phyloP scores from a whole-genome alignment of 2,113 vertebrate genomes.

The Benitochromis conjunctus region DNA sequence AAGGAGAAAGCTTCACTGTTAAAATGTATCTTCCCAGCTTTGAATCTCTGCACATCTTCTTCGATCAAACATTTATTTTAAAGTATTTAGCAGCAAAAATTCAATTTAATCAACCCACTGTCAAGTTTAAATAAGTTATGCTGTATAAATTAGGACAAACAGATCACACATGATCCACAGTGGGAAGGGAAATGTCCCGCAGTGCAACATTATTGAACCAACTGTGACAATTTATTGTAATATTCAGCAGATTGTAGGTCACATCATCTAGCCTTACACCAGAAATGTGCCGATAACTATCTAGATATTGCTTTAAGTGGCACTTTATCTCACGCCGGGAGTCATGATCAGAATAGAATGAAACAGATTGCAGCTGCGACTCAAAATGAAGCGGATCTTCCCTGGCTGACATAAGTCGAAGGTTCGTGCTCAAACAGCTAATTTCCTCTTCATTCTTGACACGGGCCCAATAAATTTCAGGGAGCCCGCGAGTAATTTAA shows the following conservation, averaged over 20 bases:
- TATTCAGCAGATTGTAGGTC: neutral
- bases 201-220: neutral
- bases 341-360: neutral
- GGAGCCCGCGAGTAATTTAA: slow-evolving; percentile 10
- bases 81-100: neutral
- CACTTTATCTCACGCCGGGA: neutral
- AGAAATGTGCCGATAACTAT: neutral
- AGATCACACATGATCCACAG: neutral
- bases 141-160: neutral
- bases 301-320: neutral
- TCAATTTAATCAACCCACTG: neutral
- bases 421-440: slow-evolving; percentile 2
- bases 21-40: neutral
- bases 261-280: neutral
- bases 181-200: neutral
- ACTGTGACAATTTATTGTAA: neutral
- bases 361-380: neutral
- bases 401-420: neutral
- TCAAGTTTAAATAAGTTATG: neutral
- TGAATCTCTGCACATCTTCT: neutral
- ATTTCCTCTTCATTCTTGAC: slow-evolving; percentile 37
- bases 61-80: neutral
- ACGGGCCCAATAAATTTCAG: slow-evolving; percentile 8
- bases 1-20: neutral
- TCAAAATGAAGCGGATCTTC: slow-evolving; percentile 1